phyloP scores from a whole-genome alignment of 2,113 vertebrate species.

The Terrapene triunguis region DNA sequence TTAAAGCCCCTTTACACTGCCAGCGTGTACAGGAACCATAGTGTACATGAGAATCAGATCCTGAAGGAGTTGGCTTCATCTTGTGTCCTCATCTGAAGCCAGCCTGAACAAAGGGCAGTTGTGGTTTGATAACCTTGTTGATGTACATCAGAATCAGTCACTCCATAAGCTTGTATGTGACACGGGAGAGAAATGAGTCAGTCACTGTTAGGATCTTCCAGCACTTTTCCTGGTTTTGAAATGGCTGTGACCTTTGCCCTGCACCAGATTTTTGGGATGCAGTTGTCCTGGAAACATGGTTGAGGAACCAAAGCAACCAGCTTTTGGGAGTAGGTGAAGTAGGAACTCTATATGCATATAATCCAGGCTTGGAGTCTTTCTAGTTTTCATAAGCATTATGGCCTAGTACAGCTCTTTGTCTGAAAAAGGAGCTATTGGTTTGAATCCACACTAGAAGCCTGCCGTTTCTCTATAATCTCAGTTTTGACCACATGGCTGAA shows the following conservation, averaged over 20 bases:
- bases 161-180: neutral
- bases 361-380: neutral
- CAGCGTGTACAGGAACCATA: neutral
- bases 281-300: neutral
- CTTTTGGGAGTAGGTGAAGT: neutral
- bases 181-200: neutral
- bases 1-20: neutral
- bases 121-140: neutral
- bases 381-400: neutral
- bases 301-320: neutral
- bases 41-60: conserved; percentile 13
- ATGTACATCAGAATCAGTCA: neutral
- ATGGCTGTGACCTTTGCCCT: neutral
- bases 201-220: neutral
- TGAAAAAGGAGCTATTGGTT: neutral
- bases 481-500: neutral
- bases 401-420: neutral
- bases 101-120: neutral
- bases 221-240: neutral
- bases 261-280: neutral
- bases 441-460: neutral
- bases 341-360: neutral
- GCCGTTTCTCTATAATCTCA: neutral
- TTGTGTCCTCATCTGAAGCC: neutral
- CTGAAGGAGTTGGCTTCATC: neutral